Evolutionary conservation across 2,888 invertebrate species (phyloP), one percentile per base, ranked within the genome.

Genomic region (Eumerus sabulonum): DNA sequence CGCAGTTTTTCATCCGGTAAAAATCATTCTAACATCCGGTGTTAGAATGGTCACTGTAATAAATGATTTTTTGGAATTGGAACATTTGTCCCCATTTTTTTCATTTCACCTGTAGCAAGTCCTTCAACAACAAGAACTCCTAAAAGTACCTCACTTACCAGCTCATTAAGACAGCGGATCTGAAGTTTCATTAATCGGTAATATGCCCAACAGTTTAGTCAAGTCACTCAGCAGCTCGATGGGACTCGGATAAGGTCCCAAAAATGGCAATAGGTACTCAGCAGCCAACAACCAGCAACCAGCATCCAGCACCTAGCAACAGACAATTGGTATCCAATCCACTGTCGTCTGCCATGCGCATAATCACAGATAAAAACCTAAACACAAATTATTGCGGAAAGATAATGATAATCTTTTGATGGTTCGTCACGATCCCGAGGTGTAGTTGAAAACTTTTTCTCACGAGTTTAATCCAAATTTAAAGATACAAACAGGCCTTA

Each of bases 391-490:
- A 86, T 87, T 88, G 86, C 86, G 85, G 87, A 87, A 87, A 86
- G 86, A 84, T 88, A 88, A 88, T 87, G 88, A 88, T 87, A 87
- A 87, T 87, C 87, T 86, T 85, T 86, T 86, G 88, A 88, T 88
- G 87, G 84, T 86, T 85, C 86, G 86, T 88, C 88, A 88, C 88
- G 88, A 88, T 85, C 85, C 85, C 81, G 82, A 85, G 85, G 84
- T 85, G 82, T 82, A 82, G 81, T 76, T 82, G 64, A 76, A 57
- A 82, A 82, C 81, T 82, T 81, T 82, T 82, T 82, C 81, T 82
- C 82, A 82, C 82, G 82, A 82, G 81, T 81, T 81, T 81, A 81
- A 81, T 81, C 81, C 81, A 81, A 81, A 81, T 81, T 67, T 81
- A 63, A 81, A 81, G 76, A 81, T 70, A 53, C 27, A 27, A 27